Conservation (phyloP, 1,140 invertebrate species). For the Tachypleus tridentatus region DNA sequence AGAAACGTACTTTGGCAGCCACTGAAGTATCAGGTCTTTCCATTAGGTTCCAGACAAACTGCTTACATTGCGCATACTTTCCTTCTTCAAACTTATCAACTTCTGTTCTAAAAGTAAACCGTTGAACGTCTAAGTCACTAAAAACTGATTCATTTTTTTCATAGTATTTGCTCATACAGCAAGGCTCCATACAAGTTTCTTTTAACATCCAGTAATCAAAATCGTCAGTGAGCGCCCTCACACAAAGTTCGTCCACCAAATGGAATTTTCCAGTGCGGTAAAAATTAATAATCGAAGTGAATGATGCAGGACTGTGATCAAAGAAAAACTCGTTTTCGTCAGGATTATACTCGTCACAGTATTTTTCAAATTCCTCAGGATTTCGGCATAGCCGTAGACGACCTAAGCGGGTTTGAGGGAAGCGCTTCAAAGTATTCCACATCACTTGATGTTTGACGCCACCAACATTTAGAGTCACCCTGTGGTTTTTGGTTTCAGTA, state of each 20-base stretch:
- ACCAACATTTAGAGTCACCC: slow-evolving; percentile 91
- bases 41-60: no score
- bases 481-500: slow-evolving; percentile 44
- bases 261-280: slow-evolving; percentile 95
- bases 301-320: slow-evolving; percentile 93
- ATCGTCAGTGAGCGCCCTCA: slow-evolving; percentile 94
- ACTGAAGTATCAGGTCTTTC: no score
- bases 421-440: slow-evolving; percentile 86
- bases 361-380: slow-evolving; percentile 85
- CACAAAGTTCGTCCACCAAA: slow-evolving; percentile 97
- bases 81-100: no score
- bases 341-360: slow-evolving; percentile 85
- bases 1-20: no score
- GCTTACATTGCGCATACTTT: no score
- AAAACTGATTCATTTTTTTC: slow-evolving; percentile 92
- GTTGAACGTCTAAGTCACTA: no score
- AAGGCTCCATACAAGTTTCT: slow-evolving; percentile 92
- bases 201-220: slow-evolving; percentile 97
- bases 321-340: slow-evolving; percentile 98
- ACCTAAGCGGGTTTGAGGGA: slow-evolving; percentile 88
- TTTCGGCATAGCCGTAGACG: slow-evolving; percentile 84
- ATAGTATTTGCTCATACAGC: slow-evolving; percentile 97
- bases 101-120: no score
- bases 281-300: slow-evolving; percentile 95
- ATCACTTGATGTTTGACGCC: slow-evolving; percentile 85